Percentiles rank a stretch among this genome's conserved stretches.
phyloP scores from a whole-genome alignment of 2,113 vertebrate species.

The Grus americana region DNA sequence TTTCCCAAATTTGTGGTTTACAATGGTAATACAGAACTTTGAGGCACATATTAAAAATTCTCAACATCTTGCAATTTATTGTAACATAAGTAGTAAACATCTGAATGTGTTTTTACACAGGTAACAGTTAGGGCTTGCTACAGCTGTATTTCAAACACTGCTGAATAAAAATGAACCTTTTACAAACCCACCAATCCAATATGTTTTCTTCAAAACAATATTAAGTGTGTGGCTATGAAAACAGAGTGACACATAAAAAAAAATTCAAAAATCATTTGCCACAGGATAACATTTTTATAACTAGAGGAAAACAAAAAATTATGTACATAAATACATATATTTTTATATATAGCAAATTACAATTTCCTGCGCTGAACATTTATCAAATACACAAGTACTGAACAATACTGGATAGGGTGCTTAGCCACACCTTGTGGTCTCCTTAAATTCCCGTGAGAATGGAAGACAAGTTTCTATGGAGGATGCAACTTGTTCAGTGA shows the following conservation, averaged over 20 bases:
- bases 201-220: conserved; percentile 24
- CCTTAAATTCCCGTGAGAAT: conserved; percentile 56
- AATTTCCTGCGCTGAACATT: conserved; percentile 76
- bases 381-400: conserved; percentile 70
- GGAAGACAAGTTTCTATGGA: conserved; percentile 75
- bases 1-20: background rate
- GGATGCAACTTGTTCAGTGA: conserved; percentile 71
- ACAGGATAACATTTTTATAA: conserved; percentile 57
- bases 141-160: conserved; percentile 18
- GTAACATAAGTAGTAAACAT: conserved; percentile 54
- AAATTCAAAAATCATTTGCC: conserved; percentile 59
- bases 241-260: conserved; percentile 56
- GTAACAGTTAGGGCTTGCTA: conserved; percentile 36
- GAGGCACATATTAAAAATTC: background rate
- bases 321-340: conserved; percentile 65
- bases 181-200: conserved; percentile 1
- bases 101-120: conserved; percentile 41
- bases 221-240: conserved; percentile 57
- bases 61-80: conserved; percentile 45
- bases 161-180: conserved; percentile 44
- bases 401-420: conserved; percentile 68
- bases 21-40: background rate
- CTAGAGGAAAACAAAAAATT: conserved; percentile 62
- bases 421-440: conserved; percentile 41
- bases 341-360: conserved; percentile 70